A percentile compares a stretch with the other conserved stretches of the same genome.
These are phyloP conservation scores for Zaprionus nigranus DNA, from an alignment of 1,140 invertebrate genomes.

Conservation along the genomic window DNA sequence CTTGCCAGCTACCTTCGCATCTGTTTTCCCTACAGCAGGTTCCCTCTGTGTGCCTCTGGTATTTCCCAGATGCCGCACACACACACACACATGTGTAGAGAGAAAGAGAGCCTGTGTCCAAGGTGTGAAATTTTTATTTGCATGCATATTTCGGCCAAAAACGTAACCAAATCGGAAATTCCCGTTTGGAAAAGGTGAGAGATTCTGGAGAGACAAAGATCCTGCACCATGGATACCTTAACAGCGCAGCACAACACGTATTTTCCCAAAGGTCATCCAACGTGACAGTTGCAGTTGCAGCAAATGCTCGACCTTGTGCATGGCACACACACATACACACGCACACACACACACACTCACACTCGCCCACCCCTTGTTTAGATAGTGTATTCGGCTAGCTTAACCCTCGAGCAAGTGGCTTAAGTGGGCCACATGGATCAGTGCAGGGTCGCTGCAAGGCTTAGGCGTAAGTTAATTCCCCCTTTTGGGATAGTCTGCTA, in stretches of 20 bases:
- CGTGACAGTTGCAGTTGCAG: conserved; percentile 45
- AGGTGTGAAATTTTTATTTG: conserved; percentile 83
- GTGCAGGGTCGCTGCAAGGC: not conserved
- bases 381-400: conserved; percentile 10
- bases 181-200: conserved; percentile 77
- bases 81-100: not conserved
- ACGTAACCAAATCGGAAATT: conserved; percentile 57
- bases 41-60: conserved; percentile 21
- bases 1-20: conserved; percentile 11
- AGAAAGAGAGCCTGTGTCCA: conserved; percentile 10
- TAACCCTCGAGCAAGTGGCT: conserved; percentile 29
- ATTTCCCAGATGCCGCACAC: conserved; percentile 39
- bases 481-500: not conserved
- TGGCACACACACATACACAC: conserved; percentile 18
- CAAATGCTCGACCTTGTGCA: conserved; percentile 55
- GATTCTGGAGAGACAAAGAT: conserved; percentile 51
- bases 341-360: conserved; percentile 16
- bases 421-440: conserved; percentile 47
- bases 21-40: conserved; percentile 30
- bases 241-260: conserved; percentile 55
- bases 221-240: conserved; percentile 26
- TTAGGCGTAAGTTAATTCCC: conserved; percentile 37
- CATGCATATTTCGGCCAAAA: conserved; percentile 59
- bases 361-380: conserved; percentile 6
- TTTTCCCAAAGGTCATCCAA: conserved; percentile 74